Conservation (phyloP, 2,888 invertebrate species). For the Ephialtes manifestator region DNA sequence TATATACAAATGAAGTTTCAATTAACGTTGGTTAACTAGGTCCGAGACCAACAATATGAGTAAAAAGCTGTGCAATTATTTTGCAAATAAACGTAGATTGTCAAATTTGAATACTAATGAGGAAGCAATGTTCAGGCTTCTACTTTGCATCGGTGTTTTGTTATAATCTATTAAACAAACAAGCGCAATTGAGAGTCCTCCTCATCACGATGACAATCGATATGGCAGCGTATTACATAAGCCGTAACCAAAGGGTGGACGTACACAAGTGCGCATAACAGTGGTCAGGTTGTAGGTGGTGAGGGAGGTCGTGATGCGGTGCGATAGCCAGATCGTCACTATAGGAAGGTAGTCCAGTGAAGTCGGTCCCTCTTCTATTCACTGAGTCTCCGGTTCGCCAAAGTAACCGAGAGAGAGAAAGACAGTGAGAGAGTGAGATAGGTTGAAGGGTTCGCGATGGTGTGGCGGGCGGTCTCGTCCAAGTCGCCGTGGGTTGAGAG, state of each 20-base stretch:
- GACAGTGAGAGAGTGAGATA: constrained; percentile 16
- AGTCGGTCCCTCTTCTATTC: constrained; percentile 51
- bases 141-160: not conserved
- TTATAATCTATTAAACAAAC: not conserved
- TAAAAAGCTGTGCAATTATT: too few relatives aligned
- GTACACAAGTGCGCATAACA: constrained; percentile 22
- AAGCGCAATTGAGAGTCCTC: not conserved
- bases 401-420: constrained; percentile 30
- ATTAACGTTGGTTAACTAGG: too few relatives aligned
- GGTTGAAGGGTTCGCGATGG: constrained; percentile 37
- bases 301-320: constrained; percentile 55
- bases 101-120: too few relatives aligned
- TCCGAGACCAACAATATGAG: too few relatives aligned
- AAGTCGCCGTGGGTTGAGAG: constrained; percentile 83
- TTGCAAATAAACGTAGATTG: too few relatives aligned
- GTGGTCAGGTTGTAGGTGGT: constrained; percentile 15
- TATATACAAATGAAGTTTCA: too few relatives aligned
- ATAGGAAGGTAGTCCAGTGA: constrained; percentile 12
- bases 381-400: constrained; percentile 66
- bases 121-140: not conserved
- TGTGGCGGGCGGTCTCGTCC: constrained; percentile 42
- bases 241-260: constrained; percentile 21
- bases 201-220: constrained; percentile 11
- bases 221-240: constrained; percentile 20
- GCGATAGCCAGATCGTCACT: constrained; percentile 58